Evolutionary conservation across 2,797 vertebrate species (phyloP).

Genomic region (Darevskia nairensis): DNA sequence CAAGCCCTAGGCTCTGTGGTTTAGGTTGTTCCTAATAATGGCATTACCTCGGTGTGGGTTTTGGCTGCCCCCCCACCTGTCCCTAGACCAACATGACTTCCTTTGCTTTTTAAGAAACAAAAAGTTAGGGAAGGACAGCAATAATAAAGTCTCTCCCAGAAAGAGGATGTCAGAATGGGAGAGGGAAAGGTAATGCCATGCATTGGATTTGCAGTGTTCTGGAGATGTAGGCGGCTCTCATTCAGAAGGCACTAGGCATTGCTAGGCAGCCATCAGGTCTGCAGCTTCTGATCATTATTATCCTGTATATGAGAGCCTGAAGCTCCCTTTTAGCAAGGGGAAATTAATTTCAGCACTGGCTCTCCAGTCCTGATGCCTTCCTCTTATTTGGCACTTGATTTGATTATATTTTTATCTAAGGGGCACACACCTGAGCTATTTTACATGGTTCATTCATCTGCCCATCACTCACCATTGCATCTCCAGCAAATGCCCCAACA

Average conservation of each 20-base stretch:
- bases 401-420: background rate
- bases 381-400: conserved; percentile 3
- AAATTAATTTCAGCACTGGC: background rate
- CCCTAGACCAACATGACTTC: too few species aligned
- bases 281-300: background rate
- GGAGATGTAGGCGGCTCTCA: background rate
- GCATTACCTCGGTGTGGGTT: too few species aligned
- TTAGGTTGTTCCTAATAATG: too few species aligned
- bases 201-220: background rate
- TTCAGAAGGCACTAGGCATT: background rate
- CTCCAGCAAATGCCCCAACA: background rate
- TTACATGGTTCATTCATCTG: background rate
- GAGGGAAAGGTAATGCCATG: background rate
- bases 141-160: background rate
- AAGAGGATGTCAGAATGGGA: background rate
- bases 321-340: background rate
- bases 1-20: too few species aligned
- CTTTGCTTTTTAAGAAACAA: background rate
- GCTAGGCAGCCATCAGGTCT: background rate
- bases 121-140: too few species aligned
- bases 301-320: conserved; percentile 1
- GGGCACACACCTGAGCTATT: background rate
- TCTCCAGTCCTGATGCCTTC: conserved; percentile 5
- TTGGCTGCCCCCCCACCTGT: too few species aligned
- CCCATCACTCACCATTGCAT: background rate